phyloP scores from a whole-genome alignment of 1,140 invertebrate species.

The Hypothenemus hampei region DNA sequence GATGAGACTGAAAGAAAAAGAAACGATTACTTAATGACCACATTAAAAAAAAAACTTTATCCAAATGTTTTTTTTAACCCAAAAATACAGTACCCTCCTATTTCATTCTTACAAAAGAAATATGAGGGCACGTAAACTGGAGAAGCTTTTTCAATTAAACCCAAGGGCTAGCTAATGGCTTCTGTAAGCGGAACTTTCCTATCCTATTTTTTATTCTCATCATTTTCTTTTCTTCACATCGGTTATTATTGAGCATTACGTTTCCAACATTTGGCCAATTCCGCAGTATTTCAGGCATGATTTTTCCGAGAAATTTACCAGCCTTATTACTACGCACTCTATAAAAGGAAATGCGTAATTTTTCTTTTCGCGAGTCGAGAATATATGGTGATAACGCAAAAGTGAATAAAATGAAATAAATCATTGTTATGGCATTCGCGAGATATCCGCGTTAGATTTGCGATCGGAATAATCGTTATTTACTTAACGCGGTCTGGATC shows the following conservation, averaged over 20 bases:
- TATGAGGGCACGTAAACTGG: constrained; percentile 9
- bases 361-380: no score
- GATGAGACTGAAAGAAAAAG: no score
- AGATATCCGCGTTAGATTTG: no score
- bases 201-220: constrained; percentile 10
- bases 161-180: constrained; percentile 13
- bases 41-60: no score
- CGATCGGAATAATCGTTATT: no score
- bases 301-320: neutral
- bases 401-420: no score
- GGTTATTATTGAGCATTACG: constrained; percentile 1
- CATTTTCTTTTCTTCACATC: constrained; percentile 8
- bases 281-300: neutral
- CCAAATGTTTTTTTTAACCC: neutral
- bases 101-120: constrained; percentile 1
- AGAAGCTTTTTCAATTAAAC: constrained; percentile 15
- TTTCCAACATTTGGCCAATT: neutral
- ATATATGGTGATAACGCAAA: no score
- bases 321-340: no score
- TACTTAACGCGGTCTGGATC: no score
- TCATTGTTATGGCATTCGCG: no score
- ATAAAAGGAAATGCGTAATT: no score
- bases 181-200: constrained; percentile 9
- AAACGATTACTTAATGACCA: no score
- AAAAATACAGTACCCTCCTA: neutral